A percentile compares a stretch with the other conserved stretches of the same genome.
These are phyloP conservation scores for Vidua macroura DNA, from an alignment of 2,113 vertebrate genomes.

Conservation along the genomic window DNA sequence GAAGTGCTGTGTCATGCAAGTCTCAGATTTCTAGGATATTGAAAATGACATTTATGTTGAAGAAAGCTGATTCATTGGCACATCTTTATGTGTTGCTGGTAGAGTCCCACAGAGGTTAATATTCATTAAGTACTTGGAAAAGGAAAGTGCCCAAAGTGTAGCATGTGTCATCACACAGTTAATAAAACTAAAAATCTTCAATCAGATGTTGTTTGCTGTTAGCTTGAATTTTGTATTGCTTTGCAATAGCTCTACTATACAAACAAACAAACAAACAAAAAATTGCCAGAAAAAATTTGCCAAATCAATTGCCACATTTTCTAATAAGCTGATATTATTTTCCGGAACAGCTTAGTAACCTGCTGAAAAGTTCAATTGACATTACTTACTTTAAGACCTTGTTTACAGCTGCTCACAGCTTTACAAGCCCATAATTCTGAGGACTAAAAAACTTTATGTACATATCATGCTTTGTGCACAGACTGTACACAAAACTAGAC, in stretches of 20 bases:
- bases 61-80: neutral
- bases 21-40: neutral
- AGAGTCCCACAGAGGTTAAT: neutral
- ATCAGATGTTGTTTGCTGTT: neutral
- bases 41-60: neutral
- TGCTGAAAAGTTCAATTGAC: neutral
- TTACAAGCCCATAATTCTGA: neutral
- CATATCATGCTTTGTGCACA: neutral
- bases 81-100: neutral
- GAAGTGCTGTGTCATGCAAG: neutral
- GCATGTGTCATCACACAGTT: neutral
- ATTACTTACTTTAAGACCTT: neutral
- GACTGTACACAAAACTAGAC: neutral
- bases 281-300: neutral
- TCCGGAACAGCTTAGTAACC: neutral
- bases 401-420: neutral
- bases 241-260: neutral
- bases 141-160: neutral
- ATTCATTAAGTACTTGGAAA: neutral
- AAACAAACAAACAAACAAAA: neutral
- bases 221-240: neutral
- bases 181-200: neutral
- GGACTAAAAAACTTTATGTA: neutral
- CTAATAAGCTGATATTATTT: neutral
- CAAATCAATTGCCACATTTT: neutral